A percentile compares a stretch with the other conserved stretches of the same genome.
Evolutionary conservation across 2,113 vertebrate species (phyloP).

Genomic region (Cinclus mexicanus): DNA sequence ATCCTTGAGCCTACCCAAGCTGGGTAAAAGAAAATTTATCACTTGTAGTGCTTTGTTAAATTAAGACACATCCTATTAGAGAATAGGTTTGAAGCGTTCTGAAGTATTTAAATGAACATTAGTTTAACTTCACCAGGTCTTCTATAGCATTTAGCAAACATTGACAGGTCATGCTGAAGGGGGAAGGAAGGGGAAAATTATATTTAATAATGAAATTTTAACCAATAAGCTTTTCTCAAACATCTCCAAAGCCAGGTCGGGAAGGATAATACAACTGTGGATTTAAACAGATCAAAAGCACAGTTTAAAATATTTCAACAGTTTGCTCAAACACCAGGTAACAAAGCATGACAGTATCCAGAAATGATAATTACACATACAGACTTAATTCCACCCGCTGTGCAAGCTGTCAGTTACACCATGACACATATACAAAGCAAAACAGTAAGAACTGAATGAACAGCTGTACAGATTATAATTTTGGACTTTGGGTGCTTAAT

Average conservation of each 20-base stretch:
- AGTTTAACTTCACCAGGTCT: neutral
- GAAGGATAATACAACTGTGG: neutral
- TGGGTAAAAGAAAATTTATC: neutral
- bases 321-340: neutral
- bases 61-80: neutral
- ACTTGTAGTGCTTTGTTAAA: neutral
- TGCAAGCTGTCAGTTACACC: neutral
- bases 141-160: neutral
- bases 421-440: neutral
- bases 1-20: neutral
- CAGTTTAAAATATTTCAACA: neutral
- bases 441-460: neutral
- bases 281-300: neutral
- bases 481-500: neutral
- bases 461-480: neutral
- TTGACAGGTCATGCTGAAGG: neutral
- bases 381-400: neutral
- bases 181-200: neutral
- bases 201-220: neutral
- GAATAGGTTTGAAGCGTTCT: neutral
- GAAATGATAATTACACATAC: neutral
- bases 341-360: neutral
- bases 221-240: neutral
- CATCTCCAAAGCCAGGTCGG: neutral
- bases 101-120: neutral